Evolutionary conservation across 2,888 invertebrate genomes (phyloP).

Genomic region (Athrips mouffetella): DNA sequence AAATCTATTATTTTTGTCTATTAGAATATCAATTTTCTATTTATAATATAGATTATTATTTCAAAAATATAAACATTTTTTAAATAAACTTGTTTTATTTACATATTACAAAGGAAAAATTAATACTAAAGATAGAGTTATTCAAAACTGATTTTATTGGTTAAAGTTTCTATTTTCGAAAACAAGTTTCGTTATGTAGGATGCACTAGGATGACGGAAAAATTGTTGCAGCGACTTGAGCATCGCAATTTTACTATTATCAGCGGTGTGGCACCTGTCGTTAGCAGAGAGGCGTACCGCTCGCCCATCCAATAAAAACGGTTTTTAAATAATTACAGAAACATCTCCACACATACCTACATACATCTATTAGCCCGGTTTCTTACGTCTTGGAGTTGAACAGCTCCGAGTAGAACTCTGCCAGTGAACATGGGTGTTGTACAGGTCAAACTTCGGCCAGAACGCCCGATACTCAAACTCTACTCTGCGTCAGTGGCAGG

Average conservation of each 20-base stretch:
- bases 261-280: no score
- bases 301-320: conserved; percentile 7
- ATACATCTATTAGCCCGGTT: background rate
- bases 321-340: conserved; percentile 36
- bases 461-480: no score
- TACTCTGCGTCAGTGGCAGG: no score
- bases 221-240: no score
- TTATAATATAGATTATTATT: no score
- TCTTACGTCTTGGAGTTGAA: background rate
- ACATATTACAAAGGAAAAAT: conserved; percentile 22
- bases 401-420: no score
- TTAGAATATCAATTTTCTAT: no score
- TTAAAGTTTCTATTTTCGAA: conserved; percentile 52
- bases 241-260: no score
- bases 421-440: no score
- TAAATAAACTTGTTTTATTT: conserved; percentile 3
- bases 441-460: no score
- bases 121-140: conserved; percentile 50
- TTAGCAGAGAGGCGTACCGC: no score
- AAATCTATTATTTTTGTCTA: no score
- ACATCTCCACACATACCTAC: conserved; percentile 49
- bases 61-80: background rate
- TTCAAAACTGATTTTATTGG: conserved; percentile 53
- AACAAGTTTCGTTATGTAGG: conserved; percentile 41
- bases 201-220: conserved; percentile 35